Percentiles rank a stretch among this genome's conserved stretches.
Evolutionary conservation across 1,140 invertebrate species (phyloP).

Genomic region (Metopolophium dirhodum): DNA sequence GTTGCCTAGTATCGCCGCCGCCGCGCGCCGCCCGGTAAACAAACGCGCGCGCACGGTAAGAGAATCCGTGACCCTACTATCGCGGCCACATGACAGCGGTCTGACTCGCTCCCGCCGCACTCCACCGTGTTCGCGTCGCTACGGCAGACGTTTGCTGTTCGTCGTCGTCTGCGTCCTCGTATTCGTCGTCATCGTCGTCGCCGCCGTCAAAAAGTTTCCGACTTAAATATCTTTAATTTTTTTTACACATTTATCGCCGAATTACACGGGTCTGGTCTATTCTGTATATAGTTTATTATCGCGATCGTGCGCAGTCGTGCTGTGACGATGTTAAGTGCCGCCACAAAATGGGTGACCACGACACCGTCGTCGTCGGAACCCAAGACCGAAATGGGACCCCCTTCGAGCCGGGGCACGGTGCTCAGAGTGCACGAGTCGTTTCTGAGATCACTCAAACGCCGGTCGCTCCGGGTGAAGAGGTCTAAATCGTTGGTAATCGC

Average conservation of each 20-base stretch:
- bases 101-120: constrained; percentile 14
- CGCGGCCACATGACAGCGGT: constrained; percentile 54
- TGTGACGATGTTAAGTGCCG: constrained; percentile 40
- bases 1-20: constrained; percentile 37
- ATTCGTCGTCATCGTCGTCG: neutral
- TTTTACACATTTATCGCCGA: neutral
- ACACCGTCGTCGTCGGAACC: constrained; percentile 21
- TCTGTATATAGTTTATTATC: neutral
- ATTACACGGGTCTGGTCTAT: neutral
- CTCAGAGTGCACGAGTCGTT: constrained; percentile 72
- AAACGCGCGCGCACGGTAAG: neutral
- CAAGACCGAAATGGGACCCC: constrained; percentile 52
- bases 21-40: neutral
- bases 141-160: neutral
- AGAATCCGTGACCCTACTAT: constrained; percentile 49
- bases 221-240: neutral
- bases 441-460: constrained; percentile 71
- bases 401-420: constrained; percentile 15
- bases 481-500: constrained; percentile 73
- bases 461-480: constrained; percentile 73
- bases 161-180: neutral
- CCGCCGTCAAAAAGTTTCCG: neutral
- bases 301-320: neutral
- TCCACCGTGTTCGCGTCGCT: neutral
- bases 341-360: constrained; percentile 53